These are phyloP conservation scores for Antheraea assamensis DNA, from an alignment of 2,888 invertebrate species.

Conservation along the genomic window DNA sequence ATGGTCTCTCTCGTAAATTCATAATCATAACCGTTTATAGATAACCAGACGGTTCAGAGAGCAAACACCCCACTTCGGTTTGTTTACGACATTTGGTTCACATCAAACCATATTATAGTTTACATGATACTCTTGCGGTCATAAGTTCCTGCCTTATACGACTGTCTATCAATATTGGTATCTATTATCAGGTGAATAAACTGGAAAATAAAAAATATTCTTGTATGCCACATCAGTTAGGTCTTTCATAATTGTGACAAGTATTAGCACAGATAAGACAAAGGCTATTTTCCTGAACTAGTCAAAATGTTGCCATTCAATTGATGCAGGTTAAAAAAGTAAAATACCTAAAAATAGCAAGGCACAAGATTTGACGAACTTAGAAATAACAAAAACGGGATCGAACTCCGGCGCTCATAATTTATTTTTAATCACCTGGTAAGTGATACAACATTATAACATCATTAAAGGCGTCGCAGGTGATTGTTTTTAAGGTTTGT, in stretches of 20 bases:
- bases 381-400: no score
- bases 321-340: no score
- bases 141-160: slow-evolving; percentile 22
- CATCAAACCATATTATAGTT: slow-evolving; percentile 40
- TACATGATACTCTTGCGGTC: slow-evolving; percentile 29
- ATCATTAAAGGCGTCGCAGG: not conserved
- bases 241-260: no score
- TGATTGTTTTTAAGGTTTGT: not conserved
- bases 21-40: slow-evolving; percentile 41
- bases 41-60: slow-evolving; percentile 40
- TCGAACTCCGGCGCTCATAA: no score
- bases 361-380: no score
- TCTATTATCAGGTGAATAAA: not conserved
- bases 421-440: not conserved
- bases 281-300: no score
- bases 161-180: not conserved
- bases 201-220: not conserved
- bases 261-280: no score
- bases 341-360: no score
- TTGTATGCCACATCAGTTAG: no score
- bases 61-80: slow-evolving; percentile 44
- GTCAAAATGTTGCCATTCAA: no score
- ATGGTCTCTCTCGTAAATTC: slow-evolving; percentile 33
- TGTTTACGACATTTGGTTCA: slow-evolving; percentile 55
- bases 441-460: not conserved